Conservation (phyloP, 2,113 vertebrate species). For the Cyrtonyx montezumae region DNA sequence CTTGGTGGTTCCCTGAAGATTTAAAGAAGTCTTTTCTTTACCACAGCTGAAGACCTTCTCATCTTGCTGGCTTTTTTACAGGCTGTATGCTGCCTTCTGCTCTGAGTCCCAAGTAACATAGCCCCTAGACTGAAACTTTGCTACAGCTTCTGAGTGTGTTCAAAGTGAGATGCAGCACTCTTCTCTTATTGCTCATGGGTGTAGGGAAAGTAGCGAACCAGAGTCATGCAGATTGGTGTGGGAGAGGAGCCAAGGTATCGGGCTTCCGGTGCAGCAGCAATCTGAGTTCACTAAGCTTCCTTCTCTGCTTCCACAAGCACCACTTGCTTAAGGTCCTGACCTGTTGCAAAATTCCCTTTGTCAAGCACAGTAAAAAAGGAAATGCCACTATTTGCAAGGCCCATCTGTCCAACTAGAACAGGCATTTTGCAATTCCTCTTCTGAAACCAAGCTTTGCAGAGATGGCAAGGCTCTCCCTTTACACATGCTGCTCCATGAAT, state of each 20-base stretch:
- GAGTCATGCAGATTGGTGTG: not conserved
- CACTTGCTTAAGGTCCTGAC: not conserved
- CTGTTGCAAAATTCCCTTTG: slow-evolving; percentile 23
- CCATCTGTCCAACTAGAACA: not conserved
- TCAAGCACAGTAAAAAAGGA: slow-evolving; percentile 10
- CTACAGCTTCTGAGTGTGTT: not conserved
- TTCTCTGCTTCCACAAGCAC: not conserved
- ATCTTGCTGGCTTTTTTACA: not conserved
- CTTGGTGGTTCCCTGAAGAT: not conserved
- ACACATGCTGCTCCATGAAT: not conserved
- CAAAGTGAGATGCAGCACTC: not conserved
- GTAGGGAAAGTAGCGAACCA: not conserved
- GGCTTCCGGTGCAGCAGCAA: not conserved
- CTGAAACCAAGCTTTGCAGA: not conserved
- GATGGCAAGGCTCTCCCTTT: not conserved
- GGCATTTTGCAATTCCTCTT: not conserved
- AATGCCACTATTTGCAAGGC: not conserved
- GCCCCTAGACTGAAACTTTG: not conserved
- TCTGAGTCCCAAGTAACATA: not conserved
- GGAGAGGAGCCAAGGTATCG: not conserved
- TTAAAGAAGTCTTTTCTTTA: not conserved
- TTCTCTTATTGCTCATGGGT: not conserved
- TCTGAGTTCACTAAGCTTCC: not conserved
- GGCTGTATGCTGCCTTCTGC: not conserved
- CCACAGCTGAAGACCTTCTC: not conserved